Base-by-base conservation (phyloP, 2,797 vertebrate genomes). In the Lutjanus argentimaculatus region DNA sequence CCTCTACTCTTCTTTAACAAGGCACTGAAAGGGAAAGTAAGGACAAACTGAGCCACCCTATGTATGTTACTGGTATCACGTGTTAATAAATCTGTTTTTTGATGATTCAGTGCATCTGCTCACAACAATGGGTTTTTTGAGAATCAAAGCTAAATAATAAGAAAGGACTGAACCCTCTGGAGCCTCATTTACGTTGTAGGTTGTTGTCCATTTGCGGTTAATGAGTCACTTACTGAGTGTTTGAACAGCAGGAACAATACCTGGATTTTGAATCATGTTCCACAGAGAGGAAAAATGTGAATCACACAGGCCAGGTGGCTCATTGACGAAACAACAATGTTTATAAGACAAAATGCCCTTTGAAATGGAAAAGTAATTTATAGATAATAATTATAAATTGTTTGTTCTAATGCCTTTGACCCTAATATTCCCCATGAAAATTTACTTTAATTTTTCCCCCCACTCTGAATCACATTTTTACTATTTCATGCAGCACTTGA, bases 171-270 rank as follows among this genome's bases (percentile, higher is more conserved):
- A 36, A 64, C 36, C 25, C 46, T 16, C 42, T 59, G 48, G 16
- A 73, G 40, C 6, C 36, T 4, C 5, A 1, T 79, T 73, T 19
- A 74, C 4, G 1, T 13, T 46, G 21, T n/a, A 4, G 13, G 16
- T 48, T 17, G n/a, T 63, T 6, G 4, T 22, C 75, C 43, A 30
- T 63, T 58, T 64, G 57, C 74, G 43, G 77, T 85, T 74, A 78
- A 80, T 80, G 65, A 87, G 48, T 89, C 58, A 79, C 58, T 75
- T 61, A 14, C 49, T 46, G 25, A 78, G 83, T 79, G 55, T 90
- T 89, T 81, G 52, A 77, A 65, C 30, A 72, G 46, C 19, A 14
- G 62, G 22, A 79, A 75, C 57, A 49, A 75, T n/a, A 55, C 43
- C 48, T 46, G 30, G 65, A 52, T 75, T 78, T 68, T 67, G 65